Evolutionary conservation across 2,113 vertebrate genomes (phyloP).

Genomic region (Vulpes lagopus): DNA sequence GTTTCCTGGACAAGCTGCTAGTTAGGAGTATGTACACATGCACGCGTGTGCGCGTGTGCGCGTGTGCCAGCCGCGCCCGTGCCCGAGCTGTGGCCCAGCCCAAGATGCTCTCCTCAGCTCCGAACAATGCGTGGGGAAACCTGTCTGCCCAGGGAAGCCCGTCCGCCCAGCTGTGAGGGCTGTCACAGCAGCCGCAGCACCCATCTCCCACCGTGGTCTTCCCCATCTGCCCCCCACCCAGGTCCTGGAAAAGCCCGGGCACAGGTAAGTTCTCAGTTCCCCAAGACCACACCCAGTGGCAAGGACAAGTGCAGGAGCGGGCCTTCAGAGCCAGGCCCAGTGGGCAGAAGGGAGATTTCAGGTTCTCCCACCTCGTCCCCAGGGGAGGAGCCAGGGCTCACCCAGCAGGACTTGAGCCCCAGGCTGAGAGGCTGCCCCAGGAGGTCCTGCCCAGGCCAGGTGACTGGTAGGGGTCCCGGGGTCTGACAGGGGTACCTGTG

Average conservation of each 20-base stretch:
- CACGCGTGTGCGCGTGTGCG: fast-evolving
- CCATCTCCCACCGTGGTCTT: background rate
- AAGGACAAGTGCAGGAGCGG: background rate
- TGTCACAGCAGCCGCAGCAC: background rate
- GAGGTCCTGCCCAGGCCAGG: background rate
- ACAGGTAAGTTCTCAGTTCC: background rate
- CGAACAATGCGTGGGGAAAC: slow-evolving; percentile 42
- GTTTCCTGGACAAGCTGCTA: background rate
- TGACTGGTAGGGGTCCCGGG: background rate
- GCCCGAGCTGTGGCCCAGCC: fast-evolving
- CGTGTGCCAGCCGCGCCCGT: background rate
- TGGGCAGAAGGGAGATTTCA: background rate
- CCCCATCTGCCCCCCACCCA: background rate
- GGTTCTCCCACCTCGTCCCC: background rate
- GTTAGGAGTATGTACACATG: background rate
- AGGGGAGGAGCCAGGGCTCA: background rate
- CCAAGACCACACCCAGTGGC: background rate
- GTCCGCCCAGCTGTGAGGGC: slow-evolving; percentile 21
- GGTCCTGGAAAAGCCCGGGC: background rate
- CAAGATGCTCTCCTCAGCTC: background rate
- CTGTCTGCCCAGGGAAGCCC: slow-evolving; percentile 68
- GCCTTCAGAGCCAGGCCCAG: background rate
- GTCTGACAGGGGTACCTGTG: background rate
- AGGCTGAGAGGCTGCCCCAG: background rate
- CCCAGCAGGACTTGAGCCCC: no score